Percentiles rank a stretch among this genome's conserved stretches.
Evolutionary conservation across 30 jellyfish, hydroid and myxozoan species (phyloP).

Genomic region (Mastigias papua): DNA sequence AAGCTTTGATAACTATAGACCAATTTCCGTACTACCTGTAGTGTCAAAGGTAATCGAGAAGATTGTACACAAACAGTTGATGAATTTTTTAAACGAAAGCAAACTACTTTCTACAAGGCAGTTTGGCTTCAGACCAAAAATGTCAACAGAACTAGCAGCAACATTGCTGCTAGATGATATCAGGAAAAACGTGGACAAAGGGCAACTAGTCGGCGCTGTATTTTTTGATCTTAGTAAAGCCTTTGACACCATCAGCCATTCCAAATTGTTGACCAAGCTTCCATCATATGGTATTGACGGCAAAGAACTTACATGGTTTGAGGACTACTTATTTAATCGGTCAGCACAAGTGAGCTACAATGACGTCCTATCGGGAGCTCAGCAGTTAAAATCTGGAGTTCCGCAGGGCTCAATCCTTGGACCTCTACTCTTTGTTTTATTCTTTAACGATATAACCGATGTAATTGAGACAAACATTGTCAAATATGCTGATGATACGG

Average conservation of each 20-base stretch:
- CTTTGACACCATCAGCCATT: too few relatives aligned
- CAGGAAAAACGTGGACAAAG: conserved; percentile 39
- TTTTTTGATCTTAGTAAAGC: conserved; percentile 49
- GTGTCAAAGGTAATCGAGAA: conserved; percentile 53
- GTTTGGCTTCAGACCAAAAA: conserved; percentile 58
- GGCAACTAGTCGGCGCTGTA: conserved; percentile 70
- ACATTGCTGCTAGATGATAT: too few relatives aligned
- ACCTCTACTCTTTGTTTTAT: conserved; percentile 53
- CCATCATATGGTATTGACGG: too few relatives aligned
- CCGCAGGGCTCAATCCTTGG: conserved; percentile 74
- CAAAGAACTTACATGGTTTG: too few relatives aligned
- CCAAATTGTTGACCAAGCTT: too few relatives aligned
- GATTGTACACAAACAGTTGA: conserved; percentile 30
- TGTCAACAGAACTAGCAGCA: conserved; percentile 67
- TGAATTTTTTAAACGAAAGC: conserved; percentile 36
- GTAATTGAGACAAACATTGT: too few relatives aligned
- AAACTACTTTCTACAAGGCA: conserved; percentile 37
- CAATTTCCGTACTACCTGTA: conserved; percentile 55
- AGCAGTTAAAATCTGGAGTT: conserved; percentile 37
- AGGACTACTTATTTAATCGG: conserved; percentile 55
- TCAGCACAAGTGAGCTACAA: conserved; percentile 42
- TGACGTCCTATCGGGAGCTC: conserved; percentile 27
- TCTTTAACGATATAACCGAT: too few relatives aligned
- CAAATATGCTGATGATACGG: conserved; percentile 77
- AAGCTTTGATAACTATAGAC: conserved; percentile 59